Evolutionary conservation across 1,140 invertebrate species (phyloP).

Genomic region (Pectinophora gossypiella): DNA sequence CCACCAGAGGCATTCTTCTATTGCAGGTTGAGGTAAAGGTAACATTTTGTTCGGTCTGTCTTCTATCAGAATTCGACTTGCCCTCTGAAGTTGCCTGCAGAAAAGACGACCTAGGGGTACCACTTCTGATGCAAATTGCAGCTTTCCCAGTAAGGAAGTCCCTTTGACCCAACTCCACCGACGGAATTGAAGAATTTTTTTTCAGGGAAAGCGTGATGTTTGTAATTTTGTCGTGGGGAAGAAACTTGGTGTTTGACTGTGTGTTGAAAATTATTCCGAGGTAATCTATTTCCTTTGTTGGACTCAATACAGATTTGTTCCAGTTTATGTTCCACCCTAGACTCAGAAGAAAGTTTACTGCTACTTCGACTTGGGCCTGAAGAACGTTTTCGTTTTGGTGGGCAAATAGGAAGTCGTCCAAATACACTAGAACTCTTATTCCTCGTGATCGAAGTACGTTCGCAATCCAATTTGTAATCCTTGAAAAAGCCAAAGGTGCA

Average conservation of each 20-base stretch:
- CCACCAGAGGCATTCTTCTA: slow-evolving; percentile 1
- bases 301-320: slow-evolving; percentile 1
- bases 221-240: too few relatives aligned
- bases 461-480: slow-evolving; percentile 24
- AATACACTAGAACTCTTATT: slow-evolving; percentile 25
- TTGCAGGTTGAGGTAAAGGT: neutral
- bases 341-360: neutral
- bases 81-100: neutral
- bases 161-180: neutral
- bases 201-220: too few relatives aligned
- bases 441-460: slow-evolving; percentile 16
- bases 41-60: neutral
- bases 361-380: slow-evolving; percentile 3
- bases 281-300: slow-evolving; percentile 6
- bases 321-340: slow-evolving; percentile 9
- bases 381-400: slow-evolving; percentile 20
- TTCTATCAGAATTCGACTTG: neutral
- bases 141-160: neutral
- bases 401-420: slow-evolving; percentile 38
- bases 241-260: neutral
- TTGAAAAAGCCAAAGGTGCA: slow-evolving; percentile 16
- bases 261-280: slow-evolving; percentile 9
- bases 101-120: slow-evolving; percentile 3
- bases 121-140: neutral
- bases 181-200: neutral